These are phyloP conservation scores for Schizopygopsis pylzovi DNA, from an alignment of 2,797 vertebrate genomes.

Conservation along the genomic window DNA sequence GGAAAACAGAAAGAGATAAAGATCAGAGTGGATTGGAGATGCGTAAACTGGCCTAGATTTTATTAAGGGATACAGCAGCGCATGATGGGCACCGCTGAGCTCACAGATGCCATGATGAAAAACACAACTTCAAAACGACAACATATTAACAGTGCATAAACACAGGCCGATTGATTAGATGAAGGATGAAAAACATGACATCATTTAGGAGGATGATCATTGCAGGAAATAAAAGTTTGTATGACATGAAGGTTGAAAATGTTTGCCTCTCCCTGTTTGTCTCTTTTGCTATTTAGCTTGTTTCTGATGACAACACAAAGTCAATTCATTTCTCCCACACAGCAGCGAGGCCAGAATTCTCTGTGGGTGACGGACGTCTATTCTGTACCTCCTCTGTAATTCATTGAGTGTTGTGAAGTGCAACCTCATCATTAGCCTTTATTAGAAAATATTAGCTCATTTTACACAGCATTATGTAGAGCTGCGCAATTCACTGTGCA, in stretches of 20 bases:
- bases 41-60: slow-evolving; percentile 64
- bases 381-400: not conserved
- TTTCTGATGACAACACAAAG: not conserved
- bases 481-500: not conserved
- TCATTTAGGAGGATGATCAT: not conserved
- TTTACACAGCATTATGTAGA: not conserved
- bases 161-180: not conserved
- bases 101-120: slow-evolving; percentile 28
- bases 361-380: not conserved
- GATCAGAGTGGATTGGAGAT: slow-evolving; percentile 57
- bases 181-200: slow-evolving; percentile 1
- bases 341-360: not conserved
- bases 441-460: slow-evolving; percentile 11
- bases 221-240: not conserved
- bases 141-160: slow-evolving; percentile 2
- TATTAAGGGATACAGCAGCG: slow-evolving; percentile 59
- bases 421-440: slow-evolving; percentile 13
- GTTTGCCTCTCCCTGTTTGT: not conserved
- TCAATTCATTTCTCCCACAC: not conserved
- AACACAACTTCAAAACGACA: slow-evolving; percentile 23
- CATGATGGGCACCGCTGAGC: slow-evolving; percentile 45
- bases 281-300: not conserved
- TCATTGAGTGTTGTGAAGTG: not conserved
- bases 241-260: slow-evolving; percentile 7
- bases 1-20: slow-evolving; percentile 49